Evolutionary conservation across 2,113 vertebrate species (phyloP).

Genomic region (Nannobrachium achirus): DNA sequence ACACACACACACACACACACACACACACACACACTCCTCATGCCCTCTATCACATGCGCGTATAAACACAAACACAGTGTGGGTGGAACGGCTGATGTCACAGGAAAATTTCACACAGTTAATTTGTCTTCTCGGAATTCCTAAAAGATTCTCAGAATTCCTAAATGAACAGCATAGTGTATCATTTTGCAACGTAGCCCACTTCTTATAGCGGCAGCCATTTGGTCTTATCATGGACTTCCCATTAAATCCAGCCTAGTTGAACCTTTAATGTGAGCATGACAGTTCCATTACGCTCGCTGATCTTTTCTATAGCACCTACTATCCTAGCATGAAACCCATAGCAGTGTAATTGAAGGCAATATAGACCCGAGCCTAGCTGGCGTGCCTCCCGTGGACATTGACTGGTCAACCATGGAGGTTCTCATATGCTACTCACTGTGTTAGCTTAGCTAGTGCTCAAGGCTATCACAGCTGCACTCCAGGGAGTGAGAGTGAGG

Average conservation of each 20-base stretch:
- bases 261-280: slow-evolving; percentile 23
- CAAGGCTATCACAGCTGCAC: slow-evolving; percentile 15
- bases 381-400: background rate
- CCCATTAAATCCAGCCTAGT: slow-evolving; percentile 37
- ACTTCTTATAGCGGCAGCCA: background rate
- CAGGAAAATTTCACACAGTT: slow-evolving; percentile 25
- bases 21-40: slow-evolving; percentile 38
- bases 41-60: slow-evolving; percentile 39
- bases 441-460: background rate
- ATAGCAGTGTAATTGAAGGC: slow-evolving; percentile 6
- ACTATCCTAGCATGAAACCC: slow-evolving; percentile 40
- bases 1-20: slow-evolving; percentile 26
- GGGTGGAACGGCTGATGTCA: background rate
- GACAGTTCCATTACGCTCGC: slow-evolving; percentile 21
- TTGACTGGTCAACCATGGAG: slow-evolving; percentile 4
- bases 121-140: slow-evolving; percentile 45
- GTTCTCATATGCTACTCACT: slow-evolving; percentile 1
- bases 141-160: slow-evolving; percentile 48
- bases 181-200: slow-evolving; percentile 24
- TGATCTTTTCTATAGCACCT: background rate
- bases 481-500: background rate
- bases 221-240: slow-evolving; percentile 24
- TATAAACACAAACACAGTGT: slow-evolving; percentile 1
- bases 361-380: background rate
- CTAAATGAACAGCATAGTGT: slow-evolving; percentile 47